Evolutionary conservation across 2,888 invertebrate genomes (phyloP), one percentile per base, ranked within the genome.

Genomic region (Magallana nippona): DNA sequence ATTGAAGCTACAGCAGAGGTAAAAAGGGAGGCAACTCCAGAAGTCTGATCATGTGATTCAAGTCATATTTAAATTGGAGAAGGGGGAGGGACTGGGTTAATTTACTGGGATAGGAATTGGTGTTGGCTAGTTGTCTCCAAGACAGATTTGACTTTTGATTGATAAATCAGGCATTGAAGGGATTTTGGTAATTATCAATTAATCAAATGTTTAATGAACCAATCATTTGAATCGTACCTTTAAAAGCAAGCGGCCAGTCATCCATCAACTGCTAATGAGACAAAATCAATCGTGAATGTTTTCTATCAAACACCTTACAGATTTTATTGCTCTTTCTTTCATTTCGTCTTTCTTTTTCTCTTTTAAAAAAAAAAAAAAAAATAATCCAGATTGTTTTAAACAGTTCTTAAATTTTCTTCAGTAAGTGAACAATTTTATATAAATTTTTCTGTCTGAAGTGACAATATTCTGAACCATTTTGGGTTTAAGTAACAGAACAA

Each of bases 1-100:
- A 91, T 95, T 86, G 95, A 95, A 87, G 89, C 92, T 13, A 93
- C 91, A 62, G 93, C 94, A 57, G 93, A 94, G 93, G 94, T 94
- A 88, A 89, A 79, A 79, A 79, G 79, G 79, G 79, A 79, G 22
- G 15, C 57, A 79, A 79, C 55, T 79, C 79, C 22, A 55, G 78
- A 55, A 55, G 15, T 78, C 78, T 71, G 71, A 71, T 71, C 71
- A 71, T 71, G 27, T 27, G 15, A 13, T 71, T 15, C 2, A 71
- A 27, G 32, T 27, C 15, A 13, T n/a, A 60, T 17, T 60, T 22
- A 71, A 13, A 71, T 22, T 27, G 27, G 15, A 15, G 11, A 71
- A 15, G 71, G 27, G 71, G 71, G 71, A 13, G 71, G 15, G n/a
- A 10, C 5, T 32, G 13, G 27, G 13, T 8, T 44, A 44, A 44